Evolutionary conservation across 1,140 invertebrate species (phyloP), one percentile per base, ranked within the genome.

Genomic region (Reticulitermes speratus): DNA sequence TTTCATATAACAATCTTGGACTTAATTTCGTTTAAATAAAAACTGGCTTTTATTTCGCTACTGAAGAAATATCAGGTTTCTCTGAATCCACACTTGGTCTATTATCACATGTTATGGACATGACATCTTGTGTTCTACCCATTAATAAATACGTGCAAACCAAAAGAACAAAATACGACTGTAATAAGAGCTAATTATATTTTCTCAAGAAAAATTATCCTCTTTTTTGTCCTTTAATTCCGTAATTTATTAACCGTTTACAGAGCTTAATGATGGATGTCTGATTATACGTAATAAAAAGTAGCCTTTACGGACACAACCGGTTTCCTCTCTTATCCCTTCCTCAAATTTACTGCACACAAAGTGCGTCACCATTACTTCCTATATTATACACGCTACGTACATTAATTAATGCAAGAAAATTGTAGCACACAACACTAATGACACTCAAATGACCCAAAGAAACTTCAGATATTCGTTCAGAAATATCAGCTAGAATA

Each of bases 191-290:
- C 25, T 75, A 75, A 75, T 75, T 75, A 30, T 25, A 75, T 14
- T 75, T 30, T 75, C 59, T 65, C 7, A 25, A n/a, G 65, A 75
- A 55, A 55, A 75, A n/a, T 75, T 75, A 9, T 75, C 65, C 5
- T 75, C 25, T 30, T 75, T 30, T 75, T 30, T 75, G 8, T 14
- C 7, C 25, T 75, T 75, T 75, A 30, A 75, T 75, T 75, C 25
- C 16, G 65, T 75, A n/a, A 75, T 75, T 75, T 75, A 75, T 75
- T 75, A 75, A 75, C 65, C 65, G 65, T 30, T 75, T 75, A 75
- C 65, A 0, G 16, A 30, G 19, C n/a, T 8, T 75, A 75, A 75
- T 75, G 65, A 75, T 75, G n/a, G 65, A 9, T 14, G 25, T 25
- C 25, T 75, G 65, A 65, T 65, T 65, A 65, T 30, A 75, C n/a